A percentile compares a stretch with the other conserved stretches of the same genome.
Conservation (phyloP, 1,140 invertebrate genomes). For the Neelides sp. region DNA sequence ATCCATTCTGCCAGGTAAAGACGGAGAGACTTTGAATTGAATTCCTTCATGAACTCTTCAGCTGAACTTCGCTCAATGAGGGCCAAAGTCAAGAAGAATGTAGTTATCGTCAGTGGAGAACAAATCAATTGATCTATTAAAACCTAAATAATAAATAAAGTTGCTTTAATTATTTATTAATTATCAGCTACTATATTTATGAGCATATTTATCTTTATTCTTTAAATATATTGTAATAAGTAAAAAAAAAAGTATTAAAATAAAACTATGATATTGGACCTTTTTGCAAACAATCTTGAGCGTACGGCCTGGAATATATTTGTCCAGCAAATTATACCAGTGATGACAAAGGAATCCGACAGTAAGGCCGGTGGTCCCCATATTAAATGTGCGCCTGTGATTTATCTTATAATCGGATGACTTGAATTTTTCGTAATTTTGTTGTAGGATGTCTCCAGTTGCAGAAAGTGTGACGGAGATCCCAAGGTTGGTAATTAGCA, state of each 20-base stretch:
- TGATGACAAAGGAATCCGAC: constrained; percentile 72
- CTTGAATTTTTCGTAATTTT: constrained; percentile 48
- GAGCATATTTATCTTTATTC: too few species aligned
- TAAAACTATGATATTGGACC: constrained; percentile 31
- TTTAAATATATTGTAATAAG: not conserved
- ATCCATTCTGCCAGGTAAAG: constrained; percentile 70
- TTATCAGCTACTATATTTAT: too few species aligned
- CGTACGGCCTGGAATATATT: constrained; percentile 51
- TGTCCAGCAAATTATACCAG: constrained; percentile 66
- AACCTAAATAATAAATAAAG: constrained; percentile 35
- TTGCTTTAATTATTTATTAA: too few species aligned
- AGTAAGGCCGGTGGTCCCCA: constrained; percentile 62
- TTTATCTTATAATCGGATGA: constrained; percentile 45
- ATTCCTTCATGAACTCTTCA: constrained; percentile 52
- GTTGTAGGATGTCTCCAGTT: constrained; percentile 67
- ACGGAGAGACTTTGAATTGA: constrained; percentile 61
- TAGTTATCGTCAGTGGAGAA: constrained; percentile 66
- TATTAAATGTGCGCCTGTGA: constrained; percentile 53
- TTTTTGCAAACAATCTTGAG: constrained; percentile 63
- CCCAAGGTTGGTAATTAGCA: constrained; percentile 71
- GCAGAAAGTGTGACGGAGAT: constrained; percentile 64
- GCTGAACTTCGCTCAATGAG: constrained; percentile 52
- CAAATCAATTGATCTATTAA: constrained; percentile 75
- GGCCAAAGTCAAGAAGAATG: constrained; percentile 66
- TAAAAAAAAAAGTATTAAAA: not conserved